Evolutionary conservation across 92 coral and sea anemone genomes (phyloP).

Genomic region (Porites rus): DNA sequence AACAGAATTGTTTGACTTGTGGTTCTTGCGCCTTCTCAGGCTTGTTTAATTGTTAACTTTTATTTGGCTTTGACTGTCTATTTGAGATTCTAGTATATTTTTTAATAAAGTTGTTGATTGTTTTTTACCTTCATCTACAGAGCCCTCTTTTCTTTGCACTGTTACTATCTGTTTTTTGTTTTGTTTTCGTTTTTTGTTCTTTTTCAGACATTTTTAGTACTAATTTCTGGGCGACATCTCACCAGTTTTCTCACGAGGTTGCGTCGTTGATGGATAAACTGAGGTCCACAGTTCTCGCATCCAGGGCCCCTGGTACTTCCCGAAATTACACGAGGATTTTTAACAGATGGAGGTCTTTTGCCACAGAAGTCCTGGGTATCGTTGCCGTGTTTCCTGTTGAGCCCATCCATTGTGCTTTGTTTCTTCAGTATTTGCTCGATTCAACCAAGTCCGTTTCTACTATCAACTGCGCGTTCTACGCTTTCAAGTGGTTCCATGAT

Average conservation of each 20-base stretch:
- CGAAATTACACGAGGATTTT: constrained; percentile 38
- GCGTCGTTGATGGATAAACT: constrained; percentile 13
- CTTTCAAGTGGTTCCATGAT: background rate
- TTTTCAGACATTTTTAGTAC: background rate
- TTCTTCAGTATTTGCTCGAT: constrained; percentile 32
- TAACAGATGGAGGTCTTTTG: constrained; percentile 55
- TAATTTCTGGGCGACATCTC: background rate
- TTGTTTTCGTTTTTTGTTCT: background rate
- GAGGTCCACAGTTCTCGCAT: constrained; percentile 41
- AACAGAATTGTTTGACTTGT: constrained; percentile 5
- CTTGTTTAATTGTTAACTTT: background rate
- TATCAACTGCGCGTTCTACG: constrained; percentile 49
- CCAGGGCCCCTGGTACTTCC: constrained; percentile 56
- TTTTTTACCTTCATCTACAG: background rate
- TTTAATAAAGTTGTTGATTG: background rate
- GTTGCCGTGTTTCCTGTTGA: constrained; percentile 32
- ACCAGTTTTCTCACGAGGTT: background rate
- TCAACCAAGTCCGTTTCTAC: constrained; percentile 25
- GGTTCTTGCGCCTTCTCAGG: constrained; percentile 24
- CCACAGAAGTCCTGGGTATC: constrained; percentile 7
- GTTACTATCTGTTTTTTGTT: constrained; percentile 9
- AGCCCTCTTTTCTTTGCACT: background rate
- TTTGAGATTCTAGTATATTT: background rate
- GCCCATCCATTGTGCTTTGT: constrained; percentile 43
- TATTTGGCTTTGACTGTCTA: constrained; percentile 5